phyloP scores from a whole-genome alignment of 2,797 vertebrate species.

The Loris lydekkerianus region DNA sequence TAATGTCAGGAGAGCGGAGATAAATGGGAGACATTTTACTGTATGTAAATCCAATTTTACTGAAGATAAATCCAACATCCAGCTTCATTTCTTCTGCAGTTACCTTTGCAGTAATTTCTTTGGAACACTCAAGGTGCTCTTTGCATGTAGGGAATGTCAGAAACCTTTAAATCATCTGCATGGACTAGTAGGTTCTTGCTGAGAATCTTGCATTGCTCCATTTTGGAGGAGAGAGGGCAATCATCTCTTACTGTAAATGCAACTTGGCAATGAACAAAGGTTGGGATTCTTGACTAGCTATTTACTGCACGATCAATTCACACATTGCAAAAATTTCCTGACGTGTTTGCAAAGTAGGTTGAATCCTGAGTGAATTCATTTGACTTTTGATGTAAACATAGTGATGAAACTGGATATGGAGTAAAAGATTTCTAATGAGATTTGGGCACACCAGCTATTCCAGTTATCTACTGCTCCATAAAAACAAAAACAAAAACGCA shows the following conservation, averaged over 20 bases:
- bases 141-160: constrained; percentile 63
- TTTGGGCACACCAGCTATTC: neutral
- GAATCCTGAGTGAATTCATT: constrained; percentile 18
- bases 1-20: constrained; percentile 86
- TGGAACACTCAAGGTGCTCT: constrained; percentile 85
- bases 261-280: constrained; percentile 56
- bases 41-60: constrained; percentile 68
- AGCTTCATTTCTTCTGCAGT: constrained; percentile 86
- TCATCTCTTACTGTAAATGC: constrained; percentile 45
- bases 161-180: constrained; percentile 60
- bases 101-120: constrained; percentile 84
- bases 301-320: constrained; percentile 57
- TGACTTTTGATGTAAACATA: constrained; percentile 38
- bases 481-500: no score
- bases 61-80: constrained; percentile 87
- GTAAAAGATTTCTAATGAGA: neutral
- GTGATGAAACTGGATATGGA: neutral
- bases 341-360: constrained; percentile 65
- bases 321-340: constrained; percentile 58
- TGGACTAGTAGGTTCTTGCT: neutral
- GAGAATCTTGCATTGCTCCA: neutral
- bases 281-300: constrained; percentile 27
- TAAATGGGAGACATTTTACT: constrained; percentile 85
- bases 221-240: neutral
- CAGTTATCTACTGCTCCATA: neutral